Evolutionary conservation across 2,888 invertebrate species (phyloP), one percentile per base, ranked within the genome.

Genomic region (Spodoptera littoralis): DNA sequence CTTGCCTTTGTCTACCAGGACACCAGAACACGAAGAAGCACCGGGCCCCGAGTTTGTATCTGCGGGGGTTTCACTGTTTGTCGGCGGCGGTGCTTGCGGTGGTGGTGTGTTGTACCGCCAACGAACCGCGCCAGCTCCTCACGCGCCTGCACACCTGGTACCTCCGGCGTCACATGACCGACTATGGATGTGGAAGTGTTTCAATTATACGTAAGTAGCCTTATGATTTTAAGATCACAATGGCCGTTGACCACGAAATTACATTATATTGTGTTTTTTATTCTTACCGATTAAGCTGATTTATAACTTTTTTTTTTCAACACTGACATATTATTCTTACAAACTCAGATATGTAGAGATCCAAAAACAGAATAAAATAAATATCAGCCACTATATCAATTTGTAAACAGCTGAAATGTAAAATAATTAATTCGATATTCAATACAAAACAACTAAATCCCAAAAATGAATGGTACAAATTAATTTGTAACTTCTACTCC

Each of bases 111-210:
- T 95, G 9, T 96, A 96, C 83, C 87, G 95, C 4, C 96, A 96
- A 75, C 82, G 95, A 22, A 95, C 95, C 0, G 93, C 95, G 0
- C 95, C 95, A 2, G 92, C 84, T 30, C 93, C 87, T 1, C 88
- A 80, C 79, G 80, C 95, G 0, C 95, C 96, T 18, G 95, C 96
- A 45, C 95, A 95, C 83, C 90, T 96, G 49, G 95, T 96, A 48
- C 95, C 96, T 8, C 95, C 96, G 1, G 93, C 95, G 0, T 86
- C 94, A 0, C 95, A 96, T 67, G 96, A 96, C 70, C 90, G 96
- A 22, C 91, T 96, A 0, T 96, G 96, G 96, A 94, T 96, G 89
- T 96, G 96, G 96, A 95, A 95, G 70, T 96, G 96, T 78, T 96
- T 96, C 79, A 96, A 96, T 83, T 96, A 96, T 78, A 96, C 96